Evolutionary conservation across 2,797 vertebrate genomes (phyloP).

Genomic region (Phalloptychus januarius): DNA sequence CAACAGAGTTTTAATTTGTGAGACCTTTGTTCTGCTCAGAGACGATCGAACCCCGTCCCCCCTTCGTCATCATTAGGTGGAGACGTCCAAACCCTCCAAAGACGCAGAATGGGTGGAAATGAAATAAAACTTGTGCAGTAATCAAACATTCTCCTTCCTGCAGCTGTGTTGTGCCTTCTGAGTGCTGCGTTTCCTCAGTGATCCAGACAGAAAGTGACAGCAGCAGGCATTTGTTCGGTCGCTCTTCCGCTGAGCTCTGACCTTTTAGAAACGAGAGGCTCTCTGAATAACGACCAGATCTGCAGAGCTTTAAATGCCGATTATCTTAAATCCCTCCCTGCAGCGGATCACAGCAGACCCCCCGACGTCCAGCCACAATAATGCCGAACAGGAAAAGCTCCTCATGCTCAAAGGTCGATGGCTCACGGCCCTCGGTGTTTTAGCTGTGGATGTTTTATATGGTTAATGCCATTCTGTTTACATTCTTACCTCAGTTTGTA

Average conservation of each 20-base stretch:
- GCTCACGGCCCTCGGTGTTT: background rate
- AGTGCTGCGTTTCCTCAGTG: background rate
- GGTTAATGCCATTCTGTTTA: background rate
- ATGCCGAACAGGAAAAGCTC: background rate
- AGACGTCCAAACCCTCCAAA: background rate
- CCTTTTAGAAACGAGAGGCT: conserved; percentile 8
- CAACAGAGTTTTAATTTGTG: background rate
- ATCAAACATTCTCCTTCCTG: background rate
- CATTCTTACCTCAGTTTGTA: background rate
- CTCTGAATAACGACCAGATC: conserved; percentile 1
- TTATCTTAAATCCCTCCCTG: background rate
- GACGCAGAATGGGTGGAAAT: background rate
- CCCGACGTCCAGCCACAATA: background rate
- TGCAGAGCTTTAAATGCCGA: conserved; percentile 14
- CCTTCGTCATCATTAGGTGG: background rate
- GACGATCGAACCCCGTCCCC: background rate
- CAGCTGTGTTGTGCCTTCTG: background rate
- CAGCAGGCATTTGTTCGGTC: background rate
- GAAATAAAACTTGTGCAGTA: background rate
- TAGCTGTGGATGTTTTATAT: background rate
- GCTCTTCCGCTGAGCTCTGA: background rate
- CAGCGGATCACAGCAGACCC: conserved; percentile 5
- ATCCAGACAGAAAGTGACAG: background rate
- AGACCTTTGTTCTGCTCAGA: conserved; percentile 10
- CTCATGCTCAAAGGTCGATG: background rate